Evolutionary conservation across 2,113 vertebrate genomes (phyloP).

Genomic region (Zapornia atra): DNA sequence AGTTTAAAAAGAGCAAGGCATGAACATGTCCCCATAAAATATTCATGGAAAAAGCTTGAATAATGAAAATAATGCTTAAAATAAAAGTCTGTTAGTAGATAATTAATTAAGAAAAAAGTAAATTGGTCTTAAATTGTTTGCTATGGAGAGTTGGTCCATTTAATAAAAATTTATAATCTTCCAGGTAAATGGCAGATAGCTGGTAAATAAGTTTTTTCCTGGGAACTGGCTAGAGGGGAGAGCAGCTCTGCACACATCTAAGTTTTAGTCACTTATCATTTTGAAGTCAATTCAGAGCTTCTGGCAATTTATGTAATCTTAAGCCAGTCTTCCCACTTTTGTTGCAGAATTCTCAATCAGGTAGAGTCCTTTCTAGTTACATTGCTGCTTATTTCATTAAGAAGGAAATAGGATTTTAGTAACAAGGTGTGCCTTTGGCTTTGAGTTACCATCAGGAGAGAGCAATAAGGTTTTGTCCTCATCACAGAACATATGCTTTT

Average conservation of each 20-base stretch:
- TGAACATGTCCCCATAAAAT: constrained; percentile 36
- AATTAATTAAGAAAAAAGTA: constrained; percentile 46
- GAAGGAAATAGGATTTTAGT: neutral
- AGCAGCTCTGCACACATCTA: constrained; percentile 1
- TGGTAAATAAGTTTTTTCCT: constrained; percentile 35
- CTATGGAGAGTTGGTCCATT: constrained; percentile 21
- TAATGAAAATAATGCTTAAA: constrained; percentile 51
- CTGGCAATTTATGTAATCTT: constrained; percentile 44
- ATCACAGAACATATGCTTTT: neutral
- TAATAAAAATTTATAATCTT: constrained; percentile 29
- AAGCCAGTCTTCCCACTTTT: neutral
- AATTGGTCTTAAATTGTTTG: constrained; percentile 37
- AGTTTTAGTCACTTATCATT: constrained; percentile 56
- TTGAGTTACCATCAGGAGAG: neutral
- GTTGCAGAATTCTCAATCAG: constrained; percentile 33
- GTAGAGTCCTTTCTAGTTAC: neutral
- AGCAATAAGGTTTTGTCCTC: neutral
- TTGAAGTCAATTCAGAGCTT: constrained; percentile 42
- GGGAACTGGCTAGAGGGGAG: constrained; percentile 12
- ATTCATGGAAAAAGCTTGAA: constrained; percentile 55
- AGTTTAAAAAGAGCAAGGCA: neutral
- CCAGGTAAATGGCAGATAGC: constrained; percentile 3
- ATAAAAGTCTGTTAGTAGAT: constrained; percentile 21
- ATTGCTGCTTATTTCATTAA: neutral
- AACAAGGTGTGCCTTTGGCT: neutral